Evolutionary conservation across 2,113 vertebrate genomes (phyloP).

Genomic region (Pollachius pollachius): DNA sequence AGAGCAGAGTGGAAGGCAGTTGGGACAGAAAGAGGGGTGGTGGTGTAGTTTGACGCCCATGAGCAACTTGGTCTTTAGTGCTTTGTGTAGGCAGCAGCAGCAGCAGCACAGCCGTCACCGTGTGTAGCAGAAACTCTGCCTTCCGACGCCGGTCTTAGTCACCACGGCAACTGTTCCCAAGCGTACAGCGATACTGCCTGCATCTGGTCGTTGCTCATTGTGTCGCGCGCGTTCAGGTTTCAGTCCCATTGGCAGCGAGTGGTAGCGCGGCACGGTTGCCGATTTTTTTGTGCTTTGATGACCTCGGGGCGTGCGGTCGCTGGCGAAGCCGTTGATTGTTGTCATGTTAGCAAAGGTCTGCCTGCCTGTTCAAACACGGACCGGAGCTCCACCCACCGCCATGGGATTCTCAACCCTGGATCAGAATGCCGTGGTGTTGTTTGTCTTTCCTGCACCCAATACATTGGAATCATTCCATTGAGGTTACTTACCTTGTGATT

Average conservation of each 20-base stretch:
- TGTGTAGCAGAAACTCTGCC: slow-evolving; percentile 42
- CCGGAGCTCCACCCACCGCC: too few relatives aligned
- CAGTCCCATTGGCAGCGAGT: not conserved
- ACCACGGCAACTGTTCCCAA: slow-evolving; percentile 55
- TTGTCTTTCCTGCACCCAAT: too few relatives aligned
- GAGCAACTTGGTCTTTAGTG: slow-evolving; percentile 66
- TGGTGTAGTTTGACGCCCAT: slow-evolving; percentile 31
- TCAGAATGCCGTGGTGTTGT: too few relatives aligned
- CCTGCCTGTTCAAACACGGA: too few relatives aligned
- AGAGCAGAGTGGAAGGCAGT: slow-evolving; percentile 16
- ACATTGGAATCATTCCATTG: too few relatives aligned
- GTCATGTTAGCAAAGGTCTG: too few relatives aligned
- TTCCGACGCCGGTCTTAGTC: slow-evolving; percentile 57
- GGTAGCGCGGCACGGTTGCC: not conserved
- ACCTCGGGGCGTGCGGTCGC: not conserved
- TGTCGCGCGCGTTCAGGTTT: slow-evolving; percentile 5
- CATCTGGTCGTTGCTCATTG: slow-evolving; percentile 22
- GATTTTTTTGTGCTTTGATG: not conserved
- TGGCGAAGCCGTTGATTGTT: too few relatives aligned
- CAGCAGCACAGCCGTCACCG: slow-evolving; percentile 6
- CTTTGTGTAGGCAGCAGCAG: slow-evolving; percentile 56
- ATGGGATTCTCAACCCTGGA: too few relatives aligned
- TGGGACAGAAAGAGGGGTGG: slow-evolving; percentile 12
- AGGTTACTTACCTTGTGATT: too few relatives aligned
- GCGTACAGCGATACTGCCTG: slow-evolving; percentile 22